Base-by-base conservation (phyloP, 2,113 vertebrate genomes). In the Toxotes jaculatrix region DNA sequence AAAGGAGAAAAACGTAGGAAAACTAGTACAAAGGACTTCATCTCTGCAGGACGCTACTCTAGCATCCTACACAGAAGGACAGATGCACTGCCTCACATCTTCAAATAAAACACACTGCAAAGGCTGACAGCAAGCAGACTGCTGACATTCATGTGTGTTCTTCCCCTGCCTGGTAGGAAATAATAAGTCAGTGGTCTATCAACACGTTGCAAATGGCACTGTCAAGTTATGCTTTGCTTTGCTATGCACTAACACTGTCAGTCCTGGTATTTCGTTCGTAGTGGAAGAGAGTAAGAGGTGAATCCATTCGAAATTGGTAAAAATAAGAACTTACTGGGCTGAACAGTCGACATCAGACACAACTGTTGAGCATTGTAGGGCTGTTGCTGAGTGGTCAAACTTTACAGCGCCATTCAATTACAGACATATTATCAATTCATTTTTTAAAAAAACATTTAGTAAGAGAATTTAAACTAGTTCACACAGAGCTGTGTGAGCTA, bases 21-120 rank as follows among this genome's bases (percentile, higher is more conserved):
- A 36, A 27, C 27, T 27, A 27, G 27, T 27, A 27, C 27, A 79
- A 69, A 36, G 56, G 43, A 55, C 36, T 43, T 74, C 13, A 55
- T 77, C 69, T 86, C 83, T 40, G 64, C 78, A 72, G 76, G 79
- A 42, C 3, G 13, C 74, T 43, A 11, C 64, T 82, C 74, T 19
- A 27, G 75, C 63, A 70, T 27, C 70, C 43, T 61, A 66, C 71
- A 62, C 60, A 83, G 65, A 70, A 47, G 27, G 61, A 69, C 60
- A 36, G 21, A 59, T 56, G 38, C 40, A 17, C 53, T 67, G 49
- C 64, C 43, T 74, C 38, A 64, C 53, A 71, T 70, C 34, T 11
- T 53, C 53, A 42, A 34, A 85, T 77, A 62, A 72, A 87, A 63
- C 13, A 61, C 7, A 8, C 67, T 19, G 64, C 49, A 45, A 61